These are phyloP conservation scores for Chrysochloris asiatica DNA, from an alignment of 2,113 vertebrate species.

Conservation along the genomic window DNA sequence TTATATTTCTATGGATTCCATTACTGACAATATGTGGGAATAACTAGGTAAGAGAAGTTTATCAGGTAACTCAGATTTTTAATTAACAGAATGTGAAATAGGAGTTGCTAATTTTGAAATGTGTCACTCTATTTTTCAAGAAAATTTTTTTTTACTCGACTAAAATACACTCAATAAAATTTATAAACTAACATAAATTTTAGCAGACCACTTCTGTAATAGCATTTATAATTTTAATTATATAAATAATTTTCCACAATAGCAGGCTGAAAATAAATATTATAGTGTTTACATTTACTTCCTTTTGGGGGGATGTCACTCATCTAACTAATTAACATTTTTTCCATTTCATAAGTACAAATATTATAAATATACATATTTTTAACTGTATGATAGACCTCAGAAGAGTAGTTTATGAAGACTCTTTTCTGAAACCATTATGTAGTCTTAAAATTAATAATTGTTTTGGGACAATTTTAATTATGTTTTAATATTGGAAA, in stretches of 20 bases:
- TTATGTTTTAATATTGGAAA: too few relatives aligned
- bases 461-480: neutral
- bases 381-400: neutral
- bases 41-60: slow-evolving; percentile 70
- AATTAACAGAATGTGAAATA: slow-evolving; percentile 74
- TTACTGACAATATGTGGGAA: slow-evolving; percentile 63
- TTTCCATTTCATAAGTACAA: neutral
- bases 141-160: slow-evolving; percentile 70
- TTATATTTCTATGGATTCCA: slow-evolving; percentile 69
- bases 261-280: slow-evolving; percentile 50
- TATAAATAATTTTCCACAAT: slow-evolving; percentile 71
- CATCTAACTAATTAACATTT: slow-evolving; percentile 46
- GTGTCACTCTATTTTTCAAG: slow-evolving; percentile 2
- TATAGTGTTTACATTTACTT: slow-evolving; percentile 54
- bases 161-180: slow-evolving; percentile 71
- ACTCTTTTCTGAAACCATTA: neutral
- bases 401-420: neutral
- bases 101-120: slow-evolving; percentile 68
- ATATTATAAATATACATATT: neutral
- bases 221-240: slow-evolving; percentile 75
- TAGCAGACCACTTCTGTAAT: slow-evolving; percentile 68
- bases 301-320: neutral
- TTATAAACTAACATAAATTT: slow-evolving; percentile 70
- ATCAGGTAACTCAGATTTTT: slow-evolving; percentile 75
- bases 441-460: neutral